Evolutionary conservation across 2,113 vertebrate species (phyloP).

Genomic region (Eptesicus fuscus): DNA sequence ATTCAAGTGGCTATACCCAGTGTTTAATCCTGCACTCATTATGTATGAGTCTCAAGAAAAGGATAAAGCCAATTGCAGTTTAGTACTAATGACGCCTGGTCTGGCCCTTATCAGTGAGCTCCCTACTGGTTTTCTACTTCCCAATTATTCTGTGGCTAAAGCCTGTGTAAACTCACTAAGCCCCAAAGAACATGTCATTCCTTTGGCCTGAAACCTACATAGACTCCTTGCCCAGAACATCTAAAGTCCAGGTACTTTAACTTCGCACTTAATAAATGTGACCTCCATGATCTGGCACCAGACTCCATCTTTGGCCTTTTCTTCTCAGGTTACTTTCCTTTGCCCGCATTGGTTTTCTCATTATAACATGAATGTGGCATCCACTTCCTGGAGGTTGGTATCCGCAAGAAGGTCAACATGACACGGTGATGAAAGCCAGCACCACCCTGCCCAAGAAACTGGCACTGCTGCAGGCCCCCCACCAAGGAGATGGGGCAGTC

Average conservation of each 20-base stretch:
- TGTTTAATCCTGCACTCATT: neutral
- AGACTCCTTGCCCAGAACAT: neutral
- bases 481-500: neutral
- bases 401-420: slow-evolving; percentile 88
- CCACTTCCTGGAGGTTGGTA: slow-evolving; percentile 82
- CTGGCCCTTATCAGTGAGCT: neutral
- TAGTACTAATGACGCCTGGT: neutral
- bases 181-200: neutral
- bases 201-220: neutral
- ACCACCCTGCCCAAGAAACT: slow-evolving; percentile 79
- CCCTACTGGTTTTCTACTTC: neutral
- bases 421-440: slow-evolving; percentile 86
- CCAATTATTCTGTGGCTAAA: neutral
- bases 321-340: neutral
- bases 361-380: neutral
- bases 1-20: neutral
- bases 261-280: neutral
- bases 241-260: neutral
- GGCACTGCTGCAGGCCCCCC: neutral
- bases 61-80: neutral
- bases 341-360: neutral
- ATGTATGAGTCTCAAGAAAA: neutral
- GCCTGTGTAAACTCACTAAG: neutral
- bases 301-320: neutral
- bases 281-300: neutral